Base-by-base conservation (phyloP, 2,797 vertebrate species). In the Pseudomugil tenellus region DNA sequence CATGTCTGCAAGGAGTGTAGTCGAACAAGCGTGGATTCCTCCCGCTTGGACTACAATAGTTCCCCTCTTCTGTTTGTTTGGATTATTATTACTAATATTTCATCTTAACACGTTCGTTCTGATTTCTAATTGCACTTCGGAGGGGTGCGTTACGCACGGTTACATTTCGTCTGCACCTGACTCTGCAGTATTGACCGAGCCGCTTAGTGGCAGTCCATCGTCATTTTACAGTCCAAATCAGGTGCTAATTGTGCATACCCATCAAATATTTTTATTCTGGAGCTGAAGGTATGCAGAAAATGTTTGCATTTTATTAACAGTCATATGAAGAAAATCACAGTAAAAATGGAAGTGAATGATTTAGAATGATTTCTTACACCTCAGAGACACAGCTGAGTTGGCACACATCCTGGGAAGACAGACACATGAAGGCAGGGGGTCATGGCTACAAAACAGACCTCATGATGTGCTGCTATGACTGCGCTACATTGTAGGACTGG, bases 121-220 rank as follows among this genome's bases (percentile, higher is more conserved):
- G 46, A 5, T 67, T 21, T 54, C 34, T 10, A 1, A 1, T 63
- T 52, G 13, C 35, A 19, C 35, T 3, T 41, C 51, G 56, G 3
- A n/a, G 23, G n/a, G 60, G 21, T 17, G 79, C 84, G 74, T 89
- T 90, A 87, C 90, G 85, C 89, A 84, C 76, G 77, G 83, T 16
- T 70, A 60, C 49, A 48, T 70, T 54, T 67, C 21, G 49, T 64
- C 78, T 69, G 80, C 80, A 83, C 87, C 80, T 86, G 86, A 84
- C 83, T 63, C 67, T 53, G 77, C 76, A 70, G 31, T 67, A 66
- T 55, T 76, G 70, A 68, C 72, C 57, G 34, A 64, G 51, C 61
- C 28, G 67, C 72, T 58, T 13, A 26, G 68, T 68, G 76, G 59
- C 62, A 56, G 69, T 65, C 43, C 63, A 14, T 63, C 54, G 29